Base-by-base conservation (phyloP, 2,113 vertebrate genomes). In the Scortum barcoo region DNA sequence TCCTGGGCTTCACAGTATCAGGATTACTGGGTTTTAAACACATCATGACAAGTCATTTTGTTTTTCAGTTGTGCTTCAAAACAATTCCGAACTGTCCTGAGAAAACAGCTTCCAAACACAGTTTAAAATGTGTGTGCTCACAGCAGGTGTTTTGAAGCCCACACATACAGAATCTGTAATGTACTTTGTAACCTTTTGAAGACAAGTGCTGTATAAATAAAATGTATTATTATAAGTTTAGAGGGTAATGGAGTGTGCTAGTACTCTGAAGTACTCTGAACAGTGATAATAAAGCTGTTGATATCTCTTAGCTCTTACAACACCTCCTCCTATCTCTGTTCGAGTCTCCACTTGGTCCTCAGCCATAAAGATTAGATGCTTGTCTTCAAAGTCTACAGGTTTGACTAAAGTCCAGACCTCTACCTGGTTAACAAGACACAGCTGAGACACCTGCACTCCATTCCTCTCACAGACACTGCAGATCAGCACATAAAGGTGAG, bases 341-440 rank as follows among this genome's bases (percentile, higher is more conserved):
- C 9, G n/a, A n/a, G 38, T 67, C 68, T 63, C 72, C 1, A 3
- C 51, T 51, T 13, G 16, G 54, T n/a, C 22, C 24, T 3, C 10
- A 1, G 53, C 30, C 83, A 72, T 93, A 93, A 93, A 92, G 91
- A 91, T 92, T 91, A 92, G 36, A 46, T 6, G 44, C 42, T 0
- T 40, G 33, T 65, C 70, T 71, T 57, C 53, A 79, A 68, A 48
- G 82, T 89, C 86, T 83, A 81, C 58, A 53, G 48, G 22, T 53
- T 4, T 1, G 73, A 71, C 69, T 75, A 2, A 77, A 76, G 91
- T 93, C 85, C 91, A 92, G 46, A 44, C 20, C 12, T n/a, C 20
- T 3, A 16, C 33, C 40, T 13, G 81, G 44, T 89, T 91, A 88
- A 91, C 86, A 89, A 86, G 90, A 42, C 61, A 19, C 17, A 0